Base-by-base conservation (phyloP, 1,140 invertebrate species). In the Lethrus apterus region DNA sequence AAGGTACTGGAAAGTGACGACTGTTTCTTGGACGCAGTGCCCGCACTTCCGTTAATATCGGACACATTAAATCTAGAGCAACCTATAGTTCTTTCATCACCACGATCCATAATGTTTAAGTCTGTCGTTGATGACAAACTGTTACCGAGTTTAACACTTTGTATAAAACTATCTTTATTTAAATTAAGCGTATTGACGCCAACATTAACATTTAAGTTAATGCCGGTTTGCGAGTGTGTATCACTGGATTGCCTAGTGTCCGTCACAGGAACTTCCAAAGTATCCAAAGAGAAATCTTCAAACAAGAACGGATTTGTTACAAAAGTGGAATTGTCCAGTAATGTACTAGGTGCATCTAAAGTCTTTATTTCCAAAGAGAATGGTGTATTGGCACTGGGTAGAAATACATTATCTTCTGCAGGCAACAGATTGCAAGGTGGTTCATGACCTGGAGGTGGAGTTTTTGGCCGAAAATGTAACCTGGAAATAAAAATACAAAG, bases 401-500 rank as follows among this genome's bases (percentile, higher is more conserved):
- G 11, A 69, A 62, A 18, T 59, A 63, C 18, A 60, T 57, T 23
- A 5, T 68, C 67, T 24, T 59, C 54, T 8, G 51, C 23, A 9
- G 57, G 51, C 14, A 62, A 46, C 35, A 65, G 33, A 34, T 58
- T 24, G 44, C 57, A 60, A 4, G 60, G 58, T 2, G 57, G 51
- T 44, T 56, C 55, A 13, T 59, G 57, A 32, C 56, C 54, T 11
- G 69, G 69, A 26, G 77, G 76, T 34, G 78, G 78, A 34, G 81
- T 83, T 70, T 84, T 84, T 46, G 83, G 83, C 56, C 80, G 77
- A 66, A 85, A 86, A 63, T 86, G 84, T 65, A 84, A 71, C 80
- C 81, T 81, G 44, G 10, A 63, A 60, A 11, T 43, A 46, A 51
- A 44, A 57, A 36, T 42, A 40, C 13, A 9, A 40, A n/a, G 23